Evolutionary conservation across 2,113 vertebrate species (phyloP), one percentile per base, ranked within the genome.

Genomic region (Hippocampus barbouri): DNA sequence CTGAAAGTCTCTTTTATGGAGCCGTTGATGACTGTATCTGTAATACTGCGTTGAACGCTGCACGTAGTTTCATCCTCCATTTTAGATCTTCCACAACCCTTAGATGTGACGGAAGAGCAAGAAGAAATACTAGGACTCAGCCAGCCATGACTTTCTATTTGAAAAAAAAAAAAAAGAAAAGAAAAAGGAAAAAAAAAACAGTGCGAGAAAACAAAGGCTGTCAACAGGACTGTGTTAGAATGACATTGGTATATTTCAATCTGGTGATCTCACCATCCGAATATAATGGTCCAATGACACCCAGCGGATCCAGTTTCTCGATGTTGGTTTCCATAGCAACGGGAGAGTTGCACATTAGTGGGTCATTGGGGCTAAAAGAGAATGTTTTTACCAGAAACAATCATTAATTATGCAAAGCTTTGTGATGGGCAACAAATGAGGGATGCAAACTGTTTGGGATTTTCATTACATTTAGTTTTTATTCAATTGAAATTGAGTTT

Each of bases 1-100:
- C 97, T 98, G 90, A 99, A 94, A 0, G 97, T 98, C 87, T 99
- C 97, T 92, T 98, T 98, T 95, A 98, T 94, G 84, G 97, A 96
- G 91, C 97, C 97, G 3, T 98, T 98, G 92, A 96, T 98, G 85
- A 99, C 96, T 0, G 97, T 99, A 89, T 99, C 97, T 0, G 97
- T 99, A 85, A 98, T 94, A 86, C 96, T 90, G 51, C 89, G 87
- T 72, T 90, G 95, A 92, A 96, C 96, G n/a, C 90, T n/a, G 8
- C 64, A 71, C n/a, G 91, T 88, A 0, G 60, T 65, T 67, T 97
- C 96, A 0, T 90, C 91, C 62, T 95, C 95, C 1, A 92, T 91
- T 20, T 94, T 95, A 1, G 92, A 91, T 71, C 86, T 92, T 79
- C 89, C 92, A 61, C 94, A 93, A 83, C 93, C 92, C 63, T 85